Conservation (phyloP, 2,113 vertebrate species). For the Capreolus pygargus region DNA sequence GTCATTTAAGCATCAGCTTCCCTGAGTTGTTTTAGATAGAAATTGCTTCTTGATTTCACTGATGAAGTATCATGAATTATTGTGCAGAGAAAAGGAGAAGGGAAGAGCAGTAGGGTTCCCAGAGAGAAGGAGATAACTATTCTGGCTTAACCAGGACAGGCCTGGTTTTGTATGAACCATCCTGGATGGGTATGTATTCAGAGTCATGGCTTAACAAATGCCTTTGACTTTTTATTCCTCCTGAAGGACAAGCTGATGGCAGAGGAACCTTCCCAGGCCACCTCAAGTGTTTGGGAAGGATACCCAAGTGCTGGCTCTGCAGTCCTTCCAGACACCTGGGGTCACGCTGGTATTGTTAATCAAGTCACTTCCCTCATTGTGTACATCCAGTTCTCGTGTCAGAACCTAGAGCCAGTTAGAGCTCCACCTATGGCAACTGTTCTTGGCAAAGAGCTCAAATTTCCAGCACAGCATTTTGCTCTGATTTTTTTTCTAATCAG, state of each 20-base stretch:
- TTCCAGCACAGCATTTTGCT: neutral
- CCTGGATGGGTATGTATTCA: neutral
- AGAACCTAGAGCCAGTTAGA: neutral
- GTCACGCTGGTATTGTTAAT: neutral
- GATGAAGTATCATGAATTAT: neutral
- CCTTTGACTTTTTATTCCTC: neutral
- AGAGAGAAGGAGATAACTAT: neutral
- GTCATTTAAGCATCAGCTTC: neutral
- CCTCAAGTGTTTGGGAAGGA: neutral
- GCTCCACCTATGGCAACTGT: too few relatives aligned
- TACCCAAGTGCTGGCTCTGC: neutral
- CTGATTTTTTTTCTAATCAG: neutral
- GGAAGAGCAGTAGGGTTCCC: neutral
- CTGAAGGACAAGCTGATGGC: neutral
- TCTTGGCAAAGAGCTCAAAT: neutral
- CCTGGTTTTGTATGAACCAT: neutral
- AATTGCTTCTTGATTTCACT: neutral
- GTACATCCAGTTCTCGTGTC: neutral
- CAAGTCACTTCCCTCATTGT: neutral
- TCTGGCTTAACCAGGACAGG: neutral
- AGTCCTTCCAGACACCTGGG: neutral
- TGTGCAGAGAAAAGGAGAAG: neutral
- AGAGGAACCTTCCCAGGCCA: neutral
- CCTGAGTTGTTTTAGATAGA: neutral
- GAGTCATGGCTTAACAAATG: neutral